phyloP scores from a whole-genome alignment of 2,113 vertebrate species.

The Microcebus murinus region DNA sequence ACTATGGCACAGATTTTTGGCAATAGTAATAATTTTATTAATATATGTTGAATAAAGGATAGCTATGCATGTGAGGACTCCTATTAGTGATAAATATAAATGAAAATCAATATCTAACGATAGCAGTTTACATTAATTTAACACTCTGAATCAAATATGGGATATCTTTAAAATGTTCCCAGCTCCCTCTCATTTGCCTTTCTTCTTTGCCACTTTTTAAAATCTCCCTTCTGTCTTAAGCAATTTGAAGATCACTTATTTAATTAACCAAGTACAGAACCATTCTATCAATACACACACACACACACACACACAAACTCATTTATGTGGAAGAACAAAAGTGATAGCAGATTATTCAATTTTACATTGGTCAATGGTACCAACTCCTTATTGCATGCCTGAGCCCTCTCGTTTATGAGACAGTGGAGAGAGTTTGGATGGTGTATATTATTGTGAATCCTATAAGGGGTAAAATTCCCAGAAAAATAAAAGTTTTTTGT shows the following conservation, averaged over 20 bases:
- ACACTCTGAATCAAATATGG: background rate
- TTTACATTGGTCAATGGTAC: background rate
- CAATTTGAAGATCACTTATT: background rate
- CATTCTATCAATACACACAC: background rate
- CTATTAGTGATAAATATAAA: background rate
- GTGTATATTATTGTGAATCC: background rate
- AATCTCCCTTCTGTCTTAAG: background rate
- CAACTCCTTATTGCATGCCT: background rate
- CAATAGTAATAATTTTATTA: background rate
- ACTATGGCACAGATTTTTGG: background rate
- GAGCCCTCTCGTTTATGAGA: background rate
- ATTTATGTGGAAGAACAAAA: background rate
- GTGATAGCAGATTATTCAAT: background rate
- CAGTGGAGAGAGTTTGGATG: background rate
- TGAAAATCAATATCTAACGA: background rate
- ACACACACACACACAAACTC: background rate
- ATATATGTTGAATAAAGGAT: background rate
- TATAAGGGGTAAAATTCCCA: background rate
- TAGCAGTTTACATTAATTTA: background rate
- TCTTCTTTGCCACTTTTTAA: background rate
- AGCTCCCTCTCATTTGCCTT: background rate
- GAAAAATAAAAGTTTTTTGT: background rate
- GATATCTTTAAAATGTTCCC: background rate
- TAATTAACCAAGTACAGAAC: background rate
- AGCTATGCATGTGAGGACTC: background rate